Conservation (phyloP, 2,113 vertebrate genomes). For the Platysternon megacephalum region DNA sequence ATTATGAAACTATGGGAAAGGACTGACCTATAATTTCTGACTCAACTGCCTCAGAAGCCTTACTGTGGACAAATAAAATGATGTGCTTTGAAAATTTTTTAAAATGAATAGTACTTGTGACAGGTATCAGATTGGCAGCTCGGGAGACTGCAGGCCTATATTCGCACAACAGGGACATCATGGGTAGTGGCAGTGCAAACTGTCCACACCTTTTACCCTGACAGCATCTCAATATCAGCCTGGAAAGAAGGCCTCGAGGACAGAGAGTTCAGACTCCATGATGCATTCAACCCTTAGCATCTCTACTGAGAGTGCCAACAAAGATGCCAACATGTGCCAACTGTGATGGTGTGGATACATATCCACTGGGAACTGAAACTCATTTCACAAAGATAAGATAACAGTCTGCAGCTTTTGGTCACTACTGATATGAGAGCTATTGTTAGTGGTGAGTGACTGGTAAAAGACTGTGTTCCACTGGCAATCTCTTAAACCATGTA, state of each 20-base stretch:
- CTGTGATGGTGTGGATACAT: not conserved
- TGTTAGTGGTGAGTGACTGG: conserved; percentile 13
- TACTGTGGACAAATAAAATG: not conserved
- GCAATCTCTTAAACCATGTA: conserved; percentile 51
- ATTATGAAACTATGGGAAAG: not conserved
- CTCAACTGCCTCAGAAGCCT: conserved; percentile 7
- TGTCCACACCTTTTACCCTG: not conserved
- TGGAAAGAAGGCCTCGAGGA: not conserved
- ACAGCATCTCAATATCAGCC: not conserved
- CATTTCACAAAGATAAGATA: not conserved
- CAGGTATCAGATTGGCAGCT: not conserved
- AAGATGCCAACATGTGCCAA: not conserved
- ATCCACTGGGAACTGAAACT: not conserved
- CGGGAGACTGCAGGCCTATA: not conserved
- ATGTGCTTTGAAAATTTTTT: not conserved
- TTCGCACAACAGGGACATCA: not conserved
- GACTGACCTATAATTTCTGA: not conserved
- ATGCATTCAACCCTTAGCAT: not conserved
- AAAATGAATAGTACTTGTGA: not conserved
- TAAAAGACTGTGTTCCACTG: conserved; percentile 54
- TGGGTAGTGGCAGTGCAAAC: not conserved
- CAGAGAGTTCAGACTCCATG: not conserved
- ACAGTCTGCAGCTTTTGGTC: not conserved
- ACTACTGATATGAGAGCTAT: conserved; percentile 38
- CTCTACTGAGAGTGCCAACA: not conserved